Evolutionary conservation across 37 sponge, comb jelly and placozoan species (phyloP).

Genomic region (Dysidea cf. avara): DNA sequence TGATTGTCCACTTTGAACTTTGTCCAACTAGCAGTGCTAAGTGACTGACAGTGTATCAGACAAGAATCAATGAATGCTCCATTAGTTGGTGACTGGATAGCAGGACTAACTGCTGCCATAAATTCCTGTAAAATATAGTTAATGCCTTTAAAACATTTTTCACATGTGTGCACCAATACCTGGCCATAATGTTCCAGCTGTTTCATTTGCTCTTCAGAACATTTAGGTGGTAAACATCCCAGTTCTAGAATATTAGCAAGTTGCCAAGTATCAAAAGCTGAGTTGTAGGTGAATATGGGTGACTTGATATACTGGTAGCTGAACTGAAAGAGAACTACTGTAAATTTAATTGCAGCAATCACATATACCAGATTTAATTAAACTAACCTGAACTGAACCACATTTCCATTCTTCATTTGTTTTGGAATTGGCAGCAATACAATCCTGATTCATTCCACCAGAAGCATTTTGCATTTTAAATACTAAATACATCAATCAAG

Average conservation of each 20-base stretch:
- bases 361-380: too few species aligned
- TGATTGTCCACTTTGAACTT: conserved; percentile 25
- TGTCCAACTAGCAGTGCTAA: conserved; percentile 53
- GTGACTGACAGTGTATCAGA: conserved; percentile 75
- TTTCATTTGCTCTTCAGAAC: conserved; percentile 46
- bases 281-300: conserved; percentile 70
- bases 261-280: conserved; percentile 76
- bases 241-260: conserved; percentile 47
- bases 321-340: conserved; percentile 61
- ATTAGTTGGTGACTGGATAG: conserved; percentile 20
- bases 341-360: too few species aligned
- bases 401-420: conserved; percentile 71
- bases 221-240: conserved; percentile 59
- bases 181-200: conserved; percentile 33
- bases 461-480: conserved; percentile 49
- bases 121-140: too few species aligned
- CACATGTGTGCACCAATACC: too few species aligned
- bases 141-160: too few species aligned
- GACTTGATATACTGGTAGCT: conserved; percentile 67
- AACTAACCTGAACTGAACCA: conserved; percentile 75
- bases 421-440: conserved; percentile 17
- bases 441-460: conserved; percentile 63
- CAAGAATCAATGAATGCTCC: conserved; percentile 74
- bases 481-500: too few species aligned
- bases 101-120: too few species aligned